Evolutionary conservation across 1,140 invertebrate genomes (phyloP), one percentile per base, ranked within the genome.

Genomic region (Campoletis sonorensis): DNA sequence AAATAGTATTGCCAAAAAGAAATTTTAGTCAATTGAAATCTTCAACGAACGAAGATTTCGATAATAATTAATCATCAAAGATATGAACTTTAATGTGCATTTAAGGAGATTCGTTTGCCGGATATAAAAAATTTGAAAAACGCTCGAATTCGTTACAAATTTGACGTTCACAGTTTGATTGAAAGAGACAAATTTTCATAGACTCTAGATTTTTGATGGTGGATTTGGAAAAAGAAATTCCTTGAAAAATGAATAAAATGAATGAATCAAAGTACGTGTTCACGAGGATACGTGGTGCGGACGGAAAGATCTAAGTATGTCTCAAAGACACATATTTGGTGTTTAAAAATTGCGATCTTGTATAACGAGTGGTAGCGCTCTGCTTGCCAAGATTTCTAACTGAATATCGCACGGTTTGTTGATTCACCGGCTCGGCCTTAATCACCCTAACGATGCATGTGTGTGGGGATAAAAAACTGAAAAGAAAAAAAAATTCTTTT

Each of bases 341-440:
- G 13, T 76, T 26, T 54, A 54, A 7, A 26, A 23, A 64, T 64
- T 4, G 61, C 61, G 61, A 64, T 64, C 61, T 54, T 54, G 51
- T 18, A 64, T 80, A 80, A 80, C 71, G 54, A 33, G 79, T 67
- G 45, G 76, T 73, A 80, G 79, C 79, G 79, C 58, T 80, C 79
- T 80, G 79, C 79, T 80, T 80, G 70, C 27, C 3, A 76, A 51
- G 49, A 86, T 90, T 89, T 90, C 88, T 89, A 89, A 82, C 85
- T 89, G 27, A 64, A 64, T 26, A 64, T 64, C 61, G 23, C 85
- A 86, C 84, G 85, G 81, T 81, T 78, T 85, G 82, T 70, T 83
- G 85, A 79, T 75, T 77, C 67, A 80, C 61, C 70, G 77, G n/a
- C 51, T 54, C 79, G 82, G 83, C 81, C 82, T 86, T 86, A 88